A percentile compares a stretch with the other conserved stretches of the same genome.
These are phyloP conservation scores for Knipowitschia caucasica DNA, from an alignment of 2,797 vertebrate genomes.

Conservation along the genomic window DNA sequence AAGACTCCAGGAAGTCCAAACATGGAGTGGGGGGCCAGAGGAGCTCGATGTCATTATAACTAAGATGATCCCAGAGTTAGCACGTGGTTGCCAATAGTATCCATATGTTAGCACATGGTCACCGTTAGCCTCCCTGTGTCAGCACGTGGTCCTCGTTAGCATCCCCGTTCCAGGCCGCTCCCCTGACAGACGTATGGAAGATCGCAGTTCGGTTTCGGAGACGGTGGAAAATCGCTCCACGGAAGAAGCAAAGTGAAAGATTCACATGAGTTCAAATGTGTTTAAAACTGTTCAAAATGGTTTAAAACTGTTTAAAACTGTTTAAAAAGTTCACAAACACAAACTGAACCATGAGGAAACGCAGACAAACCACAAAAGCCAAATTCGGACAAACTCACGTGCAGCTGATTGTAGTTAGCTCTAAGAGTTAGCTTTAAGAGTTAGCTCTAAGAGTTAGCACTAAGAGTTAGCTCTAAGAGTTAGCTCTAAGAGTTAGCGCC, in stretches of 20 bases:
- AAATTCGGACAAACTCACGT: not conserved
- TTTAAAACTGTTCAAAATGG: not conserved
- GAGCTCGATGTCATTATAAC: conserved; percentile 4
- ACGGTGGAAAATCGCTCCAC: conserved; percentile 36
- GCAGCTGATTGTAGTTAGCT: not conserved
- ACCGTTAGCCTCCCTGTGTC: no score
- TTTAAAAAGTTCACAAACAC: not conserved
- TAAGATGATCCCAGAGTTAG: not conserved
- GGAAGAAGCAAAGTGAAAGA: conserved; percentile 4
- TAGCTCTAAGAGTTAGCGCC: no score
- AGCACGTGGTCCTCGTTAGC: not conserved
- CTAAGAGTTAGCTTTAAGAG: no score
- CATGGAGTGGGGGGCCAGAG: not conserved
- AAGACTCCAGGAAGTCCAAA: not conserved
- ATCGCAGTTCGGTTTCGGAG: conserved; percentile 36
- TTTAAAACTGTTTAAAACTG: not conserved
- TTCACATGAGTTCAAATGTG: not conserved
- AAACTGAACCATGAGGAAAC: not conserved
- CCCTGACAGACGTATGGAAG: conserved; percentile 37
- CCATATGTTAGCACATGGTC: no score
- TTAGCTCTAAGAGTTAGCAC: no score
- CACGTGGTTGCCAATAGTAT: no score
- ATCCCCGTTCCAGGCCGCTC: not conserved
- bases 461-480: no score
- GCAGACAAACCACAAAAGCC: not conserved